phyloP scores from a whole-genome alignment of 2,888 invertebrate genomes.

The Macaria liturata region DNA sequence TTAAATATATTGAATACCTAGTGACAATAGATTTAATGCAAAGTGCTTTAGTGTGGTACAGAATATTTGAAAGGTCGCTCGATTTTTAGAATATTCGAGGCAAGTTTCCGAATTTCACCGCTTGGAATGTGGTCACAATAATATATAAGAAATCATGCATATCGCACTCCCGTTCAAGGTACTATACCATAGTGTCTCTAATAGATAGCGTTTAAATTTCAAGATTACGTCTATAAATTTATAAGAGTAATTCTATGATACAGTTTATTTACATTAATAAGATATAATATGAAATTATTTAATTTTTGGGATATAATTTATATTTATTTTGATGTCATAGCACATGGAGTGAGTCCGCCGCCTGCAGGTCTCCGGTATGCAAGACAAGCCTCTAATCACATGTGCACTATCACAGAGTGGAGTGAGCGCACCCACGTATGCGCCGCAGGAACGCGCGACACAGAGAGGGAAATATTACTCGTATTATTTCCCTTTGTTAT shows the following conservation, averaged over 20 bases:
- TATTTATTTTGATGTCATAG: constrained; percentile 76
- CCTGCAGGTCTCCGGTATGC: constrained; percentile 38
- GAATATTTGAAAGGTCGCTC: constrained; percentile 28
- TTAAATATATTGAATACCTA: constrained; percentile 68
- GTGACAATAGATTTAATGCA: constrained; percentile 54
- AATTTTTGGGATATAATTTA: constrained; percentile 79
- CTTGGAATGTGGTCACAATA: constrained; percentile 75
- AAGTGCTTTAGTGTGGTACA: constrained; percentile 31
- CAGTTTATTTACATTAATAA: constrained; percentile 76
- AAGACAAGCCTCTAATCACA: constrained; percentile 58
- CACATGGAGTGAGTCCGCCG: constrained; percentile 70
- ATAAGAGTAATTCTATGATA: constrained; percentile 68
- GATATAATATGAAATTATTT: constrained; percentile 78
- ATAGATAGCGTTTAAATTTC: constrained; percentile 55
- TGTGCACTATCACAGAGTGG: constrained; percentile 81
- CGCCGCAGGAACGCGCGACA: too few relatives aligned
- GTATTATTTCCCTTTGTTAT: too few relatives aligned
- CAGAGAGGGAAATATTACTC: too few relatives aligned
- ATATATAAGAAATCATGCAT: constrained; percentile 74
- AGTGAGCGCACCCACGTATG: too few relatives aligned
- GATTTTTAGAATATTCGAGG: constrained; percentile 20
- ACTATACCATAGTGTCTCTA: constrained; percentile 42
- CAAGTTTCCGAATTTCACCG: constrained; percentile 42
- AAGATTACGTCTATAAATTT: constrained; percentile 63
- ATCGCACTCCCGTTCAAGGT: constrained; percentile 67